Conservation (phyloP, 2,888 invertebrate species). For the Protula sp. region DNA sequence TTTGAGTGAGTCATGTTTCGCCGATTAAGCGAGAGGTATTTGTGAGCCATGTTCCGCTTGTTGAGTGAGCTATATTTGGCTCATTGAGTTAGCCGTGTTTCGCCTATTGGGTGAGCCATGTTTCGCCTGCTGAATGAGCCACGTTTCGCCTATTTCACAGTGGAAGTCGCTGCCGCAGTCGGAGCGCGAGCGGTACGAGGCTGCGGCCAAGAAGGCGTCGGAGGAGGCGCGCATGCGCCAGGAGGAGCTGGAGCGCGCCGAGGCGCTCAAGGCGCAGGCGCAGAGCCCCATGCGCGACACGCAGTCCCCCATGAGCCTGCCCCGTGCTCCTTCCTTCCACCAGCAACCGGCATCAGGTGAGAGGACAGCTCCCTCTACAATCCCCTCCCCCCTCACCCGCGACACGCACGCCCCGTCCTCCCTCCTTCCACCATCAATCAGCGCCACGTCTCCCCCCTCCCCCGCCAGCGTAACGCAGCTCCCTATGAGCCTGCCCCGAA, state of each 20-base stretch:
- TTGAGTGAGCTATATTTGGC: background rate
- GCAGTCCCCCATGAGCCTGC: background rate
- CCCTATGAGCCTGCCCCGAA: too few species aligned
- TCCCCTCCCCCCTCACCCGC: too few species aligned
- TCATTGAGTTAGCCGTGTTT: background rate
- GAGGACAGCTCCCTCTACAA: background rate
- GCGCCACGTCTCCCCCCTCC: too few species aligned
- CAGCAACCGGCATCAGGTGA: background rate
- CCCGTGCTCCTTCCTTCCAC: background rate
- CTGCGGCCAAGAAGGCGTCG: conserved; percentile 66
- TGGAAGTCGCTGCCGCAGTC: conserved; percentile 86
- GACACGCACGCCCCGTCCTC: too few species aligned
- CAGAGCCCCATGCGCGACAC: background rate
- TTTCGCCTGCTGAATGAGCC: background rate
- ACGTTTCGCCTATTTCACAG: conserved; percentile 55
- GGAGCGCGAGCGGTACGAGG: conserved; percentile 92
- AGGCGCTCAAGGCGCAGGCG: conserved; percentile 40
- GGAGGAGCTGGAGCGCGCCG: conserved; percentile 45
- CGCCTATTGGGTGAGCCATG: background rate
- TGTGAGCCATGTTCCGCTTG: too few species aligned
- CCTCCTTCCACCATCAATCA: too few species aligned
- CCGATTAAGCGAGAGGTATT: too few species aligned
- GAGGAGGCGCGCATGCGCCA: conserved; percentile 71
- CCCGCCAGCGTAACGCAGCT: too few species aligned
- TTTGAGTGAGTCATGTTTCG: too few species aligned